Evolutionary conservation across 2,888 invertebrate species (phyloP).

Genomic region (Bombylius major): DNA sequence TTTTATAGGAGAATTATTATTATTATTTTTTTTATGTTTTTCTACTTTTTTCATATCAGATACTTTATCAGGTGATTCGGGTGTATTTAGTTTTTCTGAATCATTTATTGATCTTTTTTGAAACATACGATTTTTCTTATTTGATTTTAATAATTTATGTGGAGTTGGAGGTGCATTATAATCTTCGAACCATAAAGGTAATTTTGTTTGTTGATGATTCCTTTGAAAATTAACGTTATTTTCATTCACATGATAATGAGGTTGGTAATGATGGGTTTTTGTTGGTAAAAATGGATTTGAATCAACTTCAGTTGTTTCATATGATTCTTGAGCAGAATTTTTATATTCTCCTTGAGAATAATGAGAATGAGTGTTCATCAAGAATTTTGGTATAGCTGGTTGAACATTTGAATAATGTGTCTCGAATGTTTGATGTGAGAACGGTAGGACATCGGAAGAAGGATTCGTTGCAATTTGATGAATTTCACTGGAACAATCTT

Average conservation of each 20-base stretch:
- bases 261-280: no score
- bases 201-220: not conserved
- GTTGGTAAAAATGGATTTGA: not conserved
- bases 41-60: no score
- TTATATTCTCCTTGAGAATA: no score
- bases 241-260: not conserved
- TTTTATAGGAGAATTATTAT: not conserved
- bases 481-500: not conserved
- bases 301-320: not conserved
- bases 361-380: no score
- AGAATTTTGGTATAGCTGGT: no score
- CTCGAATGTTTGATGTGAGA: no score
- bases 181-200: not conserved
- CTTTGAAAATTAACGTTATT: not conserved
- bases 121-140: not conserved
- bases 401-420: no score
- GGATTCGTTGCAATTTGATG: not conserved
- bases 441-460: not conserved
- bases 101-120: not conserved
- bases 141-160: not conserved
- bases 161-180: not conserved
- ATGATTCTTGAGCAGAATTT: no score
- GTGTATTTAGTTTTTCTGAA: not conserved
- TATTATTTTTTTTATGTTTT: not conserved
- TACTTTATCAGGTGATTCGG: no score